phyloP scores from a whole-genome alignment of 2,888 invertebrate genomes.

The Monoplex corrugatus region DNA sequence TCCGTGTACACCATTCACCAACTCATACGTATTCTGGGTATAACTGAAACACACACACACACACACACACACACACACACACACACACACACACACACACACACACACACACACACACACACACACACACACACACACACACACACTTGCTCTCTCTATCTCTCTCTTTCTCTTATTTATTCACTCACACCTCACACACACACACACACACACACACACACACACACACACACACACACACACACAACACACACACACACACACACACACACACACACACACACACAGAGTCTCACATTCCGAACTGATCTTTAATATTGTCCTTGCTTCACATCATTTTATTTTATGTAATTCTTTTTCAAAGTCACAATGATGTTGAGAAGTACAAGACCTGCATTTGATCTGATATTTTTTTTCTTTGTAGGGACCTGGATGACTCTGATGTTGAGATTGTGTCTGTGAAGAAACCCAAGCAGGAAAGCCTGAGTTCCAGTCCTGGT shows the following conservation, averaged over 20 bases:
- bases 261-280: too few species aligned
- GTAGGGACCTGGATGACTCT: conserved; percentile 51
- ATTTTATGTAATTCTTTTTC: not conserved
- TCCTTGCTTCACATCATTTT: not conserved
- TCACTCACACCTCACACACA: not conserved
- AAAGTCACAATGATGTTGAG: not conserved
- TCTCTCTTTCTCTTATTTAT: not conserved
- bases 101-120: conserved; percentile 5
- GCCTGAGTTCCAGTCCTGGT: conserved; percentile 24
- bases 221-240: too few species aligned
- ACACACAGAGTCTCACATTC: not conserved
- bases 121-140: not conserved
- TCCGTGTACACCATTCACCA: too few species aligned
- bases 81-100: not conserved
- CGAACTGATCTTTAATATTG: not conserved
- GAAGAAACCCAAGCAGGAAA: conserved; percentile 58
- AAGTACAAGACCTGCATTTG: too few species aligned
- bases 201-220: too few species aligned
- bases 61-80: not conserved
- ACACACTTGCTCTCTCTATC: not conserved
- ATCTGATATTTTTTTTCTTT: not conserved
- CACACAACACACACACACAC: too few species aligned
- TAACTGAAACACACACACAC: not conserved
- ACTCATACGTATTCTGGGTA: too few species aligned
- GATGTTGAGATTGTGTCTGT: conserved; percentile 60